phyloP scores from a whole-genome alignment of 2,113 vertebrate species.

The Phodopus roborovskii region DNA sequence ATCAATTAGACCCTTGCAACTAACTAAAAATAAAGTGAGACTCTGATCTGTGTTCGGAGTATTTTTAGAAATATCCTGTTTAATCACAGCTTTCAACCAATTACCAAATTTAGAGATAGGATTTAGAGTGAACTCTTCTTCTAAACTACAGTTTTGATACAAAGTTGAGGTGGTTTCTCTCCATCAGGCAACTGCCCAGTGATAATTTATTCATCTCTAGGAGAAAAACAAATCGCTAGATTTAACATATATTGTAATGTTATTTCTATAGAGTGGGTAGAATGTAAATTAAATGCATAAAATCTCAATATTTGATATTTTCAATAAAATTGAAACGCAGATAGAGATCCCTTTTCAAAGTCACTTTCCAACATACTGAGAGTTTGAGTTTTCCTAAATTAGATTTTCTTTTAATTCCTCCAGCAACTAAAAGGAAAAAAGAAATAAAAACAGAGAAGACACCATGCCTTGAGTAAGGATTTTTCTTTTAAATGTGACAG shows the following conservation, averaged over 20 bases:
- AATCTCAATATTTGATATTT: conserved; percentile 65
- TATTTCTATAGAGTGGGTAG: conserved; percentile 48
- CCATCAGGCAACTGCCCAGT: not conserved
- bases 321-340: conserved; percentile 73
- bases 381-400: conserved; percentile 67
- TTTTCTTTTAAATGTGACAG: conserved; percentile 76
- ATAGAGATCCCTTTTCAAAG: conserved; percentile 67
- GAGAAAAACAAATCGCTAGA: conserved; percentile 57
- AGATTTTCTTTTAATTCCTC: conserved; percentile 74
- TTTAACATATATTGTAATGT: conserved; percentile 48
- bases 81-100: conserved; percentile 45
- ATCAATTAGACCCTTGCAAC: not conserved
- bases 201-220: conserved; percentile 63
- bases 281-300: conserved; percentile 59
- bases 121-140: conserved; percentile 38
- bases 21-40: conserved; percentile 57
- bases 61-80: not conserved
- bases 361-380: conserved; percentile 70
- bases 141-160: conserved; percentile 33
- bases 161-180: not conserved
- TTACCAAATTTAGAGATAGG: conserved; percentile 37
- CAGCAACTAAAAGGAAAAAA: conserved; percentile 55
- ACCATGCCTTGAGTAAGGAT: conserved; percentile 70
- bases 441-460: conserved; percentile 30
- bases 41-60: conserved; percentile 25